Percentiles rank a stretch among this genome's conserved stretches.
These are phyloP conservation scores for Drosophila pseudotakahashii DNA, from an alignment of 2,888 invertebrate genomes.

Conservation along the genomic window DNA sequence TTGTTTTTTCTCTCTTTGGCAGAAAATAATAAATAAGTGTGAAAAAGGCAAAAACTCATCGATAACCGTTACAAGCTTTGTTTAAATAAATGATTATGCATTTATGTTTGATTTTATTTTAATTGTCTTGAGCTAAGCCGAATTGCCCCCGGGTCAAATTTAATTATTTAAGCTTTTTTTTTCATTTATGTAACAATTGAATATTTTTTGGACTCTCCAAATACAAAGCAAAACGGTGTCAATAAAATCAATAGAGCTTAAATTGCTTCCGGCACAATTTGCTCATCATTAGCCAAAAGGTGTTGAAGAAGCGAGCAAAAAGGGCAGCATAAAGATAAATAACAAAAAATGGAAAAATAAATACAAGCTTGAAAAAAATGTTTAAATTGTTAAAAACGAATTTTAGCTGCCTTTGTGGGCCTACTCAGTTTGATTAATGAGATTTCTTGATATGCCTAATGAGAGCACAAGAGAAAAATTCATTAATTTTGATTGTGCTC, in stretches of 20 bases:
- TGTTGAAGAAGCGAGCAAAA: conserved; percentile 43
- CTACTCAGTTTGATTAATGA: conserved; percentile 27
- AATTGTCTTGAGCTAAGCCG: conserved; percentile 22
- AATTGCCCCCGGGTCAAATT: conserved; percentile 16
- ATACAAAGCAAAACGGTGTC: conserved; percentile 66
- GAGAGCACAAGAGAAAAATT: conserved; percentile 23
- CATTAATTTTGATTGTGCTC: conserved; percentile 28
- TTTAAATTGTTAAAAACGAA: conserved; percentile 22
- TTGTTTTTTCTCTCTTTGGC: conserved; percentile 51
- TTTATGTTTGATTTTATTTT: conserved; percentile 49
- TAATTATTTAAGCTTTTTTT: conserved; percentile 15
- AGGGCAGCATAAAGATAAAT: conserved; percentile 10
- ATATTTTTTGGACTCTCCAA: conserved; percentile 6
- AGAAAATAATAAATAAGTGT: conserved; percentile 18
- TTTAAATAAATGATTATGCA: conserved; percentile 55
- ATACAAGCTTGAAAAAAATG: neutral
- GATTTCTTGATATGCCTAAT: conserved; percentile 24
- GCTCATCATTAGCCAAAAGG: conserved; percentile 70
- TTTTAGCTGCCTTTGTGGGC: conserved; percentile 10
- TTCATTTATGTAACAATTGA: conserved; percentile 37
- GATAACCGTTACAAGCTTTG: conserved; percentile 54
- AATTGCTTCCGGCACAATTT: conserved; percentile 73
- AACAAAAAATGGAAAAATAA: conserved; percentile 18
- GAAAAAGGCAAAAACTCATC: conserved; percentile 41
- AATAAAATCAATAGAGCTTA: conserved; percentile 64